Base-by-base conservation (phyloP, 2,888 invertebrate genomes). In the Anthoptus insignis region DNA sequence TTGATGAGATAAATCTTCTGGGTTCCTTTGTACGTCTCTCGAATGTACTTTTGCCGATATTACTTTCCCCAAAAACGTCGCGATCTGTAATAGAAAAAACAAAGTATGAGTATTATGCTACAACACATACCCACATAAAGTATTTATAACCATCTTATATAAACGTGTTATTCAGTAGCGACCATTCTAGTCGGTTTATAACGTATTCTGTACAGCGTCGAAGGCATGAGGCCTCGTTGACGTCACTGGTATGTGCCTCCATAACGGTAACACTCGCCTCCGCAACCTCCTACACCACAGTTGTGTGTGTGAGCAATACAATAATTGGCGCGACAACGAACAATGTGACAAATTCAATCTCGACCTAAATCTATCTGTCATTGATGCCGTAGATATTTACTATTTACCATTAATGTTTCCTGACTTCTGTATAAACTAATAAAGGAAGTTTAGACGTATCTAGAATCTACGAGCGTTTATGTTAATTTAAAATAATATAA, bases 1-100 rank as follows among this genome's bases (percentile, higher is more conserved):
- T 97, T 19, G 97, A 97, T 21, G 97, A 97, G 69, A 96, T 96
- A 81, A 97, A 97, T 71, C 96, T 94, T 78, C 94, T 86, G 50
- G 93, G 94, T 87, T 94, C 94, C 82, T 91, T 91, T 67, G 84
- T 83, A 37, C 83, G 83, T 73, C 87, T 84, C 32, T 92, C 91
- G 72, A 82, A 81, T 68, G 80, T 63, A 64, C 75, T 81, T 70
- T 79, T 87, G 61, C 75, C 75, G 68, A 80, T 79, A 74, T 82
- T 89, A 69, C 80, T 85, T 75, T 93, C 92, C 66, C 89, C 89
- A 72, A 94, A 94, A 61, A 94, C 92, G 76, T 94, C 94, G 63
- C 93, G 93, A 84, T 93, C 94, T 94, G 91, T 68, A 78, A 79
- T 45, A 3, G 19, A 19, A 34, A 50, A 45, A 66, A 19, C 5